Evolutionary conservation across 2,888 invertebrate species (phyloP).

Genomic region (Chymomyza fuscimana): DNA sequence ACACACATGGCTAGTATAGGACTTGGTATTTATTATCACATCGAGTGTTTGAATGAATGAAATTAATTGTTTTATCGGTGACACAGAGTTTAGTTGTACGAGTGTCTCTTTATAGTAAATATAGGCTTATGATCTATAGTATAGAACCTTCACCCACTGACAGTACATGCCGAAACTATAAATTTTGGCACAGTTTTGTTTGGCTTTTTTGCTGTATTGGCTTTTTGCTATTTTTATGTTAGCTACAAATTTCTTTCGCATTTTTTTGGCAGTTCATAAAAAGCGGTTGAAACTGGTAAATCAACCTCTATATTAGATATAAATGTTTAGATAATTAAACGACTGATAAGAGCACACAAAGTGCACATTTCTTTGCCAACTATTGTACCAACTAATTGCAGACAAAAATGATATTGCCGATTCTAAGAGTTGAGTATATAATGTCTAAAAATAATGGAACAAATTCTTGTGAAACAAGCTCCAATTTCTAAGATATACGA

Average conservation of each 20-base stretch:
- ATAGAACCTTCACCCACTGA: constrained; percentile 65
- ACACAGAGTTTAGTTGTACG: constrained; percentile 12
- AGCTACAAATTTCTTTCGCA: constrained; percentile 24
- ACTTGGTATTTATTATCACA: constrained; percentile 18
- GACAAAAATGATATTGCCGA: constrained; percentile 9
- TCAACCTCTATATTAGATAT: background rate
- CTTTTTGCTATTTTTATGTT: constrained; percentile 25
- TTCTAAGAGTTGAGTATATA: constrained; percentile 4
- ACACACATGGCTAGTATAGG: background rate
- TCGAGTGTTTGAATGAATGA: constrained; percentile 44
- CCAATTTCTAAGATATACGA: background rate
- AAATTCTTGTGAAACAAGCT: background rate
- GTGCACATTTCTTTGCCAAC: background rate
- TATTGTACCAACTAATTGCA: background rate
- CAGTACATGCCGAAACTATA: constrained; percentile 30
- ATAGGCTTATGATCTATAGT: constrained; percentile 13
- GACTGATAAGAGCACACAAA: constrained; percentile 38
- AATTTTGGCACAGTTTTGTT: constrained; percentile 55
- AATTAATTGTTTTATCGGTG: constrained; percentile 27
- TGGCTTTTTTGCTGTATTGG: constrained; percentile 17
- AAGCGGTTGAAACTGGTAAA: constrained; percentile 35
- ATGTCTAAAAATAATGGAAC: constrained; percentile 21
- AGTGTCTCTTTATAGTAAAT: background rate
- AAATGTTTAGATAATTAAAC: constrained; percentile 42
- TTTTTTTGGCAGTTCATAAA: constrained; percentile 30